Evolutionary conservation across 2,113 vertebrate species (phyloP).

Genomic region (Cochlearius cochlearius): DNA sequence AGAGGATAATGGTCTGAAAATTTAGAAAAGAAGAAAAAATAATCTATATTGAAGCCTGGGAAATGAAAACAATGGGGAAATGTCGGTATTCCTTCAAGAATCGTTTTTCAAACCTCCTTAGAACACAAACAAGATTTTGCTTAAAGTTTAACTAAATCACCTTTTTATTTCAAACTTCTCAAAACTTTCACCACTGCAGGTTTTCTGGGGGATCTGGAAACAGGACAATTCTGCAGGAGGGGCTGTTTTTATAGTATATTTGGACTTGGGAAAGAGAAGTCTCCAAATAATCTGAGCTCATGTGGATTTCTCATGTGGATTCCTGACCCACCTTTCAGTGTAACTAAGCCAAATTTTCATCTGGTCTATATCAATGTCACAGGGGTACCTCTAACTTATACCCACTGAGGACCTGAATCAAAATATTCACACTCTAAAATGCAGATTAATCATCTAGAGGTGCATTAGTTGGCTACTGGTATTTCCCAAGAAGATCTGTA

Average conservation of each 20-base stretch:
- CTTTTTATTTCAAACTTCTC: background rate
- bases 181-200: background rate
- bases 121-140: background rate
- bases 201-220: slow-evolving; percentile 33
- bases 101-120: background rate
- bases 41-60: background rate
- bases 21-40: background rate
- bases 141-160: background rate
- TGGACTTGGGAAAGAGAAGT: background rate
- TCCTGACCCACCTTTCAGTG: slow-evolving; percentile 17
- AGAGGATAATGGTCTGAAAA: background rate
- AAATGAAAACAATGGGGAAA: background rate
- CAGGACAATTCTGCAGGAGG: slow-evolving; percentile 16
- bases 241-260: background rate
- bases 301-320: background rate
- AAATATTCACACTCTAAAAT: background rate
- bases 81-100: background rate
- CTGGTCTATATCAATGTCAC: slow-evolving; percentile 31
- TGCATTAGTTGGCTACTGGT: background rate
- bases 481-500: background rate
- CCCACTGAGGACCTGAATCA: background rate
- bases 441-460: background rate
- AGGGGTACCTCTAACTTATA: background rate
- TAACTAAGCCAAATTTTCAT: background rate
- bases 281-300: background rate